Evolutionary conservation across 2,888 invertebrate species (phyloP), one percentile per base, ranked within the genome.

Genomic region (Heliconius hortense): DNA sequence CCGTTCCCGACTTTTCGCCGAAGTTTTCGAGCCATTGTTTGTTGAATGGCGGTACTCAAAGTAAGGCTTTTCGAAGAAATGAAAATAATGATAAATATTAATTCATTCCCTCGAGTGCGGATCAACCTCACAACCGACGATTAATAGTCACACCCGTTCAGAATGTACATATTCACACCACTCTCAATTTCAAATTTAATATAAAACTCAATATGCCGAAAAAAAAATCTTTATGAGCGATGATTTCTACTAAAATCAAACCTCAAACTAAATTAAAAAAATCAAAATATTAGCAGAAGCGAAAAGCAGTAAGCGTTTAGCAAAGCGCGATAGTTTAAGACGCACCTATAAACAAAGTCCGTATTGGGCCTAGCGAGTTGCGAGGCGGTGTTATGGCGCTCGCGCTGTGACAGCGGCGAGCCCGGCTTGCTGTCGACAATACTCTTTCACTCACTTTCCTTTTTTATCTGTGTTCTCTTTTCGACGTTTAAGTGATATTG

Each of bases 291-390:
- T 68, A 72, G 26, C 60, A 73, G 62, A 71, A 73, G 64, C 66
- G 39, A 74, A 35, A 35, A 76, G 64, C 73, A n/a, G 43, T 3
- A 77, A 79, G 77, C 67, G 77, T 78, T 73, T 80, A 78, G 72
- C 68, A 73, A 78, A 79, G 83, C 79, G 85, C 84, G 82, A 85
- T 81, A 82, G 76, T 83, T 79, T 83, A 83, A 84, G 81, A 93
- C 92, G 88, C 91, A 93, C 93, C 93, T 92, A 92, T 90, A 86
- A 81, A 83, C 84, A 82, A 90, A 87, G 86, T 86, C 80, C 84
- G 86, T 84, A 83, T 88, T 87, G 84, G 84, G 81, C 81, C 86
- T 84, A 84, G 85, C 81, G 85, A 85, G 86, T 77, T 84, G 85
- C 81, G 86, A 80, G 79, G 83, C 83, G 82, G 83, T 84, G 84